A percentile compares a stretch with the other conserved stretches of the same genome.
phyloP scores from a whole-genome alignment of 2,113 vertebrate genomes.

The Lepus europaeus region DNA sequence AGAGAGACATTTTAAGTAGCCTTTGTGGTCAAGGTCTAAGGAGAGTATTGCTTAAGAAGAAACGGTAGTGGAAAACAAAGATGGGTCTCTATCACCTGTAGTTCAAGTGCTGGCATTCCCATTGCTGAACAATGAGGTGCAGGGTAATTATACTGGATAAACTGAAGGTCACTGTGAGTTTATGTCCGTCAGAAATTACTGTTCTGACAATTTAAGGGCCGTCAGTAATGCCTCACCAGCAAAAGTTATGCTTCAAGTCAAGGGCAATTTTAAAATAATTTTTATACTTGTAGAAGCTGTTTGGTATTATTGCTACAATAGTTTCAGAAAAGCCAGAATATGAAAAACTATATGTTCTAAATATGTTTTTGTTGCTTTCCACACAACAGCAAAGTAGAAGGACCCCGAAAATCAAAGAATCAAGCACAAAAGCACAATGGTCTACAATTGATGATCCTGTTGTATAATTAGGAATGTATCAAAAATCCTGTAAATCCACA shows the following conservation, averaged over 20 bases:
- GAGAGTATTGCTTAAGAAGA: slow-evolving; percentile 32
- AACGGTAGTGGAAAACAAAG: slow-evolving; percentile 47
- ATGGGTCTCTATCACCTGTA: background rate
- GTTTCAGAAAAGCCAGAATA: slow-evolving; percentile 6
- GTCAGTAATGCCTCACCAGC: background rate
- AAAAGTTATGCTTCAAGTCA: slow-evolving; percentile 14
- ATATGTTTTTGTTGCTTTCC: slow-evolving; percentile 52
- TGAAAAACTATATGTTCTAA: slow-evolving; percentile 35
- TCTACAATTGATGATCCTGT: background rate
- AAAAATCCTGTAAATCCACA: slow-evolving; percentile 12
- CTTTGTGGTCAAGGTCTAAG: slow-evolving; percentile 19
- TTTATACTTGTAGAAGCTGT: background rate
- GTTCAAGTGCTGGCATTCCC: background rate
- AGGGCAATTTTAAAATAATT: slow-evolving; percentile 66
- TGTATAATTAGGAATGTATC: background rate
- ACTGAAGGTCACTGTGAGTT: slow-evolving; percentile 20
- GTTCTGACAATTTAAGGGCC: slow-evolving; percentile 19
- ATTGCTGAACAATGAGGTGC: background rate
- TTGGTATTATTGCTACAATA: slow-evolving; percentile 3
- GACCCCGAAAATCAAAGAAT: slow-evolving; percentile 56
- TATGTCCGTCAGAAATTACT: slow-evolving; percentile 52
- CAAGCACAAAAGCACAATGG: background rate
- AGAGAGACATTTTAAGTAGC: slow-evolving; percentile 11
- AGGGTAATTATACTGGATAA: background rate
- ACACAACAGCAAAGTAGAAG: background rate